Percentiles rank a stretch among this genome's conserved stretches.
Conservation (phyloP, 1,140 invertebrate genomes). For the Scaptodrosophila lebanonensis region DNA sequence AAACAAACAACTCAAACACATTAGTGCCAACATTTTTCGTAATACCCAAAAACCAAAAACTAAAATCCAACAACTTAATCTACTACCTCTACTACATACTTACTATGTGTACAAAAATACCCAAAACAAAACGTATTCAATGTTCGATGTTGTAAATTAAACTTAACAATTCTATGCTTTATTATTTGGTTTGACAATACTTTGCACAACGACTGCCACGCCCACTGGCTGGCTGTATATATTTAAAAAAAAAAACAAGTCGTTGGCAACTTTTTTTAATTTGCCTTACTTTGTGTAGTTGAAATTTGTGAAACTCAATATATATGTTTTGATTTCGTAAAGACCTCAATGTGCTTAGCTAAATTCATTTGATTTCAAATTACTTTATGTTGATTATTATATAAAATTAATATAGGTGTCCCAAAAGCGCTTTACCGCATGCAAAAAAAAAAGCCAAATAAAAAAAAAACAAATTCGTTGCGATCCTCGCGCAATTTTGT, state of each 20-base stretch:
- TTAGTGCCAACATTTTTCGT: conserved; percentile 8
- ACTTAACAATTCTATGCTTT: conserved; percentile 42
- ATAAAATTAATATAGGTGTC: too few relatives aligned
- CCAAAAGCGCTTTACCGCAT: too few relatives aligned
- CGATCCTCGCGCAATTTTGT: too few relatives aligned
- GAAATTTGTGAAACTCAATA: conserved; percentile 26
- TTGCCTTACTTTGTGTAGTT: conserved; percentile 31
- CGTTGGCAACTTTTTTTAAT: conserved; percentile 28
- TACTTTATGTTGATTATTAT: conserved; percentile 26
- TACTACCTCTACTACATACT: conserved; percentile 36
- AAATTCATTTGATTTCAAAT: conserved; percentile 24
- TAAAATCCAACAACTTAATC: conserved; percentile 27
- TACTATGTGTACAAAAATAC: conserved; percentile 32
- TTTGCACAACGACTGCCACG: conserved; percentile 28
- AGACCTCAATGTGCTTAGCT: conserved; percentile 26
- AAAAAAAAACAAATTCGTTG: conserved; percentile 16
- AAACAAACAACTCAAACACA: too few relatives aligned
- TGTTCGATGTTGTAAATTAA: conserved; percentile 69
- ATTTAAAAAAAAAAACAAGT: conserved; percentile 22
- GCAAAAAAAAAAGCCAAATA: conserved; percentile 6
- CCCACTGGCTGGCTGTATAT: conserved; percentile 38
- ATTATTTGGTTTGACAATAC: conserved; percentile 18
- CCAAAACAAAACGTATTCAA: conserved; percentile 51
- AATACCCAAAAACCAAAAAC: conserved; percentile 35
- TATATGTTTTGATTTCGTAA: too few relatives aligned